Evolutionary conservation across 2,888 invertebrate species (phyloP).

Genomic region (Tinea trinotella): DNA sequence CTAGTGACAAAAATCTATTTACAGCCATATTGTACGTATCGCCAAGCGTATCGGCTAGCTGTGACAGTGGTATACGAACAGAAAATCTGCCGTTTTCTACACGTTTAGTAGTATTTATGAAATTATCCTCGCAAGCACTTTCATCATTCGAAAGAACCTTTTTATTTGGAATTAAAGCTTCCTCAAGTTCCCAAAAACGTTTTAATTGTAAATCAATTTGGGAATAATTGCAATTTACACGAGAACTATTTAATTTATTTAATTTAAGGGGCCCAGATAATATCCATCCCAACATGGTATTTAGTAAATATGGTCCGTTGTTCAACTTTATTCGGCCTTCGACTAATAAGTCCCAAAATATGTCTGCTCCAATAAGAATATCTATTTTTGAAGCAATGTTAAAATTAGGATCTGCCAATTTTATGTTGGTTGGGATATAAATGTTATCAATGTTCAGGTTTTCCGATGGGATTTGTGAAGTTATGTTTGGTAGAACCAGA

Average conservation of each 20-base stretch:
- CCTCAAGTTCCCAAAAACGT: constrained; percentile 25
- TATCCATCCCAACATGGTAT: constrained; percentile 25
- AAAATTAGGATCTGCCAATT: constrained; percentile 24
- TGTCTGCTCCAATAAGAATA: constrained; percentile 24
- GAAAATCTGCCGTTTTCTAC: constrained; percentile 23
- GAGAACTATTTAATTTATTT: constrained; percentile 10
- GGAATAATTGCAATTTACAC: constrained; percentile 22
- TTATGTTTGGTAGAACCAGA: constrained; percentile 22
- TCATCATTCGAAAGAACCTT: constrained; percentile 16
- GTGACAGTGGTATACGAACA: constrained; percentile 24
- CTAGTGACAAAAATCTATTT: constrained; percentile 23
- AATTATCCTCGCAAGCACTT: constrained; percentile 23
- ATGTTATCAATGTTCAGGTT: neutral
- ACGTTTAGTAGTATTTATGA: constrained; percentile 22
- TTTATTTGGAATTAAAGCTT: constrained; percentile 20
- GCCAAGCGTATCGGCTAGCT: constrained; percentile 23
- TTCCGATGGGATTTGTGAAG: neutral
- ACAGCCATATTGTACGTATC: constrained; percentile 22
- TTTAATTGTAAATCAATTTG: constrained; percentile 20
- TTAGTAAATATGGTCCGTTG: constrained; percentile 24
- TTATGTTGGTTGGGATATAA: constrained; percentile 17
- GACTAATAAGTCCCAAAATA: constrained; percentile 24
- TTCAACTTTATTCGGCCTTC: constrained; percentile 22
- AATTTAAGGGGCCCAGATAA: constrained; percentile 22
- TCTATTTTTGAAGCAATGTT: constrained; percentile 22